Evolutionary conservation across 1,140 invertebrate species (phyloP).

Genomic region (Chelonus insularis): DNA sequence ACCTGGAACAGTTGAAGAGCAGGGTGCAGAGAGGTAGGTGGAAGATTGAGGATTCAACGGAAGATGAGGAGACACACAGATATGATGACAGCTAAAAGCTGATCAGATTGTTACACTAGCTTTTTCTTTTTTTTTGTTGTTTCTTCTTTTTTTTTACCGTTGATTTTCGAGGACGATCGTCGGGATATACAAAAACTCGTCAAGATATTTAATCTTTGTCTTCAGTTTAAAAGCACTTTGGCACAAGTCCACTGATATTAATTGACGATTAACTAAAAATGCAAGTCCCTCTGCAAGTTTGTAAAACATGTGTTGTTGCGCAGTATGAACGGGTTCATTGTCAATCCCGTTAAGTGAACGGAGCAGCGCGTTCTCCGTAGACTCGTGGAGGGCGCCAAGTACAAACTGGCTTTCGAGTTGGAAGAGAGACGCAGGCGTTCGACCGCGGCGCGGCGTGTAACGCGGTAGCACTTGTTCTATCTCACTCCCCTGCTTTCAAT

Average conservation of each 20-base stretch:
- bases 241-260: no score
- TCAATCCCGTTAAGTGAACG: slow-evolving; percentile 4
- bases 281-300: background rate
- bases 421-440: slow-evolving; percentile 28
- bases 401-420: slow-evolving; percentile 47
- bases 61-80: background rate
- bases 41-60: slow-evolving; percentile 3
- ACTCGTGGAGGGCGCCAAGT: slow-evolving; percentile 50
- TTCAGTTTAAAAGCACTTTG: background rate
- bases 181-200: background rate
- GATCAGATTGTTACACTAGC: no score
- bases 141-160: no score
- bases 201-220: background rate
- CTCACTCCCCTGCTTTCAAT: slow-evolving; percentile 36
- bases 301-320: slow-evolving; percentile 8
- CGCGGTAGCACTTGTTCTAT: slow-evolving; percentile 44
- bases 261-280: no score
- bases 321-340: background rate
- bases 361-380: slow-evolving; percentile 25
- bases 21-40: slow-evolving; percentile 12
- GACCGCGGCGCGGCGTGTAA: slow-evolving; percentile 43
- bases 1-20: background rate
- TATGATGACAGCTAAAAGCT: no score
- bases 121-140: no score
- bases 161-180: background rate